Evolutionary conservation across 2,113 vertebrate genomes (phyloP), one percentile per base, ranked within the genome.

Genomic region (Corythornis vintsioides): DNA sequence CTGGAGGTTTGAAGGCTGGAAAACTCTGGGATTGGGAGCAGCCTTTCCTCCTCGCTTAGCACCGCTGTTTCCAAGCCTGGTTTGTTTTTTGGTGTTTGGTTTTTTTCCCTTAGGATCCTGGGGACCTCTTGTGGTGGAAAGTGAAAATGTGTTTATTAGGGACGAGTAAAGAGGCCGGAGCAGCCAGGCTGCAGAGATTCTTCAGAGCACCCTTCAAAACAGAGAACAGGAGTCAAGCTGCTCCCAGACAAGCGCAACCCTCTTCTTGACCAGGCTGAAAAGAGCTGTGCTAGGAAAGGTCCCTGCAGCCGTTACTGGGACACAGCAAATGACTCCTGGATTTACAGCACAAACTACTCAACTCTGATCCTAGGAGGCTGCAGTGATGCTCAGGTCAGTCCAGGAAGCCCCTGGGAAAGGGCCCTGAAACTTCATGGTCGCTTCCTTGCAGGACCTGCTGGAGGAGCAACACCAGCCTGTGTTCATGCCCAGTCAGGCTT

Each of bases 121-220:
- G 53, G 56, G 96, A 91, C 94, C 64, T 95, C 96, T 92, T 60
- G 91, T 91, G 96, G 92, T 80, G 26, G 8, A 28, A 91, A 77
- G 22, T 5, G 26, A 47, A 60, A 87, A 3, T 8, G 33, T 2
- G 5, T 45, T 65, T 26, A 3, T 60, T 28, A 35, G 84, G 19
- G 81, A 31, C 19, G 12, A 22, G 13, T 1, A 4, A 4, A 21
- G 25, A 9, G 6, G 7, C 3, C 10, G 2, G 22, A 10, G 42
- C 3, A 1, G 13, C 9, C 31, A 0, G 47, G 31, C 11, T 6
- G 33, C 15, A 3, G 1, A 4, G 20, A 4, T 11, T 9, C 38
- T 53, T 16, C 3, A 7, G 19, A 45, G 40, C 8, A 35, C 28
- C 3, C 18, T n/a, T 2, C 22, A n/a, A 29, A 35, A 50, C 11